Evolutionary conservation across 2,113 vertebrate species (phyloP), one percentile per base, ranked within the genome.

Genomic region (Archilochus colubris): DNA sequence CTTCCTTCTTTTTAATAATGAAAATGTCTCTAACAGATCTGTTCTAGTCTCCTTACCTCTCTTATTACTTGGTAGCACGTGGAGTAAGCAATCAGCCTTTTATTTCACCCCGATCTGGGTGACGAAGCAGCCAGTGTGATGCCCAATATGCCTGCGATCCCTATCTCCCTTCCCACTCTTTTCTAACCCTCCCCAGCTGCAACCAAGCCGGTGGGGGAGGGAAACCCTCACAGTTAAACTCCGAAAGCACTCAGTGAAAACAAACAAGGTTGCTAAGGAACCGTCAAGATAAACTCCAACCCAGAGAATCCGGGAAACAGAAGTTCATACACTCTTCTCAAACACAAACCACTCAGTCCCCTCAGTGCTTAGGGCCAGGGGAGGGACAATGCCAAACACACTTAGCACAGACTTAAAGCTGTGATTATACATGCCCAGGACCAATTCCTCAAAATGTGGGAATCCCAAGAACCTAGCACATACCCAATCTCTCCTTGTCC

Each of bases 181-280:
- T 69, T 70, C 57, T 79, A 92, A 36, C 48, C 21, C n/a, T 57
- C 40, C 36, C 44, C 54, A 84, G 33, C 50, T 54, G 44, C 66
- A 81, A 9, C 3, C 51, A n/a, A 51, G 48, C 16, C 27, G 57
- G 64, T 6, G 17, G 33, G 40, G 40, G 53, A 59, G 54, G 81
- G 70, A 89, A 95, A 46, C 9, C 16, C 73, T 93, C 69, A 58
- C 63, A 53, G 22, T 75, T 80, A 91, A 91, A 86, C n/a, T 43
- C 76, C 91, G 83, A 92, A 82, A 93, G 67, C 31, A 72, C 44
- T 79, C 27, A 53, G 33, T 44, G 53, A 74, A 93, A 96, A 89
- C 69, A 93, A 96, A 40, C n/a, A 81, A 81, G 5, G 95, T 96
- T 94, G 91, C 94, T 93, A 91, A 84, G 94, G 69, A 89, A 92